phyloP scores from a whole-genome alignment of 2,888 invertebrate species.

The Toxonevra muliebris region DNA sequence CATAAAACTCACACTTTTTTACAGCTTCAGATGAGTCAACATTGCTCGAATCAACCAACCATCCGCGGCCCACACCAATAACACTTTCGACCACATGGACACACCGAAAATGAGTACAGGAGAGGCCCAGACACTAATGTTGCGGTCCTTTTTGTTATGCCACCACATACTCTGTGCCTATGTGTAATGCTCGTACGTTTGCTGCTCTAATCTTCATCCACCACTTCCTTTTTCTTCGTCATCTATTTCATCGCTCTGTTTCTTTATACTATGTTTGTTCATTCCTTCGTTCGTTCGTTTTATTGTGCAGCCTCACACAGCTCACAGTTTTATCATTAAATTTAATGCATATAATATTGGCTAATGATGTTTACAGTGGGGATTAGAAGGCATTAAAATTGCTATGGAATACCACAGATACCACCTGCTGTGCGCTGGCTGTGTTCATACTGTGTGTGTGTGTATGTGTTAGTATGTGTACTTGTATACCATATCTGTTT shows the following conservation, averaged over 20 bases:
- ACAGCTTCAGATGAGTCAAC: no score
- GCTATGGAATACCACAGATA: slow-evolving; percentile 52
- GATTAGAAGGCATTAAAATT: slow-evolving; percentile 61
- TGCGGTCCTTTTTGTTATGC: no score
- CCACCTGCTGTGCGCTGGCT: slow-evolving; percentile 50
- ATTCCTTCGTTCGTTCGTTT: no score
- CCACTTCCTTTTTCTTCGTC: not conserved
- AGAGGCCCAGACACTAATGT: no score
- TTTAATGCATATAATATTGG: slow-evolving; percentile 66
- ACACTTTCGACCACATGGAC: no score
- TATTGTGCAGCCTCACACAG: slow-evolving; percentile 13
- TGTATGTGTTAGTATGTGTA: not conserved
- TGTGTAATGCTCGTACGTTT: not conserved
- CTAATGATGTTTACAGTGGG: slow-evolving; percentile 65
- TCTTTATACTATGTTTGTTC: not conserved
- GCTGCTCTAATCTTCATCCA: not conserved
- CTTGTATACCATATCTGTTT: not conserved
- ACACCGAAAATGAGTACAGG: no score
- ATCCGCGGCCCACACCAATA: no score
- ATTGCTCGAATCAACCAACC: no score
- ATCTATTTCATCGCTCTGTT: not conserved
- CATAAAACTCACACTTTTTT: no score
- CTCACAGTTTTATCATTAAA: slow-evolving; percentile 58
- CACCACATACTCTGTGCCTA: not conserved
- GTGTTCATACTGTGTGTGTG: not conserved